A percentile compares a stretch with the other conserved stretches of the same genome.
Conservation (phyloP, 2,888 invertebrate species). For the Trachelus troglodyta region DNA sequence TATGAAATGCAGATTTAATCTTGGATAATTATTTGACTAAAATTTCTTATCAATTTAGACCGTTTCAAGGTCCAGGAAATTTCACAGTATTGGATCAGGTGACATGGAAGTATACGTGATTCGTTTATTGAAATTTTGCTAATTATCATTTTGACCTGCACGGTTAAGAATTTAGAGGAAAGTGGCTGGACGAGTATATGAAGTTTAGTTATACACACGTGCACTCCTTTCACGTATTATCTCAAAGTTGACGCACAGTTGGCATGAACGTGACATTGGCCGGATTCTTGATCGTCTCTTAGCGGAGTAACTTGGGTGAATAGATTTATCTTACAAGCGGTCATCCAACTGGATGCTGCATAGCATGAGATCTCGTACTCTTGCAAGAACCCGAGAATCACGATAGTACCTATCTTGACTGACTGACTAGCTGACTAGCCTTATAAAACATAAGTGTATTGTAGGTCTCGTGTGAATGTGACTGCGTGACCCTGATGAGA, state of each 20-base stretch:
- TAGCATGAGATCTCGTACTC: slow-evolving; percentile 24
- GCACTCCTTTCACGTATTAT: slow-evolving; percentile 16
- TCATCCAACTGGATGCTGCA: slow-evolving; percentile 51
- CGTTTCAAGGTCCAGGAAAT: not conserved
- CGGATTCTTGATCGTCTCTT: slow-evolving; percentile 50
- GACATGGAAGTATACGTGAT: not conserved
- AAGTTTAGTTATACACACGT: slow-evolving; percentile 24
- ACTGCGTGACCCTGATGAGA: not conserved
- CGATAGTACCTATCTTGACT: slow-evolving; percentile 25
- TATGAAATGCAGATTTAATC: no score
- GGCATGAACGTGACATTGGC: slow-evolving; percentile 52
- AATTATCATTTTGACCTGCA: not conserved
- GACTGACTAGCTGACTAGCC: slow-evolving; percentile 40
- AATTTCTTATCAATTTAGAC: not conserved
- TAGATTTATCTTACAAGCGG: slow-evolving; percentile 48
- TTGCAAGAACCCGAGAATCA: slow-evolving; percentile 49
- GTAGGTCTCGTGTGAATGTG: slow-evolving; percentile 4
- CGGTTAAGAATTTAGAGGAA: not conserved
- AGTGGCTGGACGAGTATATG: not conserved
- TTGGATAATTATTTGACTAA: not conserved
- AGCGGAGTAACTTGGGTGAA: not conserved
- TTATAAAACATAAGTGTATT: not conserved
- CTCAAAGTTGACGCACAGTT: slow-evolving; percentile 44
- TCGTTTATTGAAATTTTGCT: not conserved
- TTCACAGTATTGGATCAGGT: not conserved